Percentiles rank a stretch among this genome's conserved stretches.
Evolutionary conservation across 2,888 invertebrate genomes (phyloP).

Genomic region (Galerucella calmariensis): DNA sequence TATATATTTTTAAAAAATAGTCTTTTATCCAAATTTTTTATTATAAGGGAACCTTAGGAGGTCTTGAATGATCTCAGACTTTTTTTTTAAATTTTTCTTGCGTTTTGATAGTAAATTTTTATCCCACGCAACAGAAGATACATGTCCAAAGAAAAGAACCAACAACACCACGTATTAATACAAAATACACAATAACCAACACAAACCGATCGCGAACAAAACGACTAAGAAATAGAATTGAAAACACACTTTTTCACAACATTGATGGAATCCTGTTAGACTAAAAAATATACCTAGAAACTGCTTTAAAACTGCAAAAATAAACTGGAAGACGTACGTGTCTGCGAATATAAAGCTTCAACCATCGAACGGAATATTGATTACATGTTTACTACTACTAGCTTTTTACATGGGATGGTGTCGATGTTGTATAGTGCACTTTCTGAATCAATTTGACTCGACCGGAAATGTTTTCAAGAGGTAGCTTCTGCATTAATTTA

Average conservation of each 20-base stretch:
- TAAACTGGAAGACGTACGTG: neutral
- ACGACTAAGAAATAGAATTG: neutral
- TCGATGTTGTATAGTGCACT: neutral
- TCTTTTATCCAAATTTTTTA: no score
- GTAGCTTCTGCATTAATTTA: neutral
- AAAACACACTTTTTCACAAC: neutral
- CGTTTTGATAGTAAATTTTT: no score
- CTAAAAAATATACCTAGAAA: neutral
- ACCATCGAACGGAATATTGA: conserved; percentile 9
- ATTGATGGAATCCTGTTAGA: neutral
- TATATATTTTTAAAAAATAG: no score
- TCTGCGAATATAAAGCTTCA: neutral
- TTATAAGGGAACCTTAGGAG: no score
- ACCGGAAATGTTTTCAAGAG: conserved; percentile 13
- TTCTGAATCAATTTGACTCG: conserved; percentile 1
- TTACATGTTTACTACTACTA: conserved; percentile 9
- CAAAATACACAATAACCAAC: no score
- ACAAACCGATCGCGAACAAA: no score
- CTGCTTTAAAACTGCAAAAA: neutral
- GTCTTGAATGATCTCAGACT: no score
- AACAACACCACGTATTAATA: no score
- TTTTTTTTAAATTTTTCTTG: no score
- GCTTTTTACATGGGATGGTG: neutral
- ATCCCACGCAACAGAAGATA: no score
- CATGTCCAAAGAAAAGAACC: no score